Base-by-base conservation (phyloP, 2,797 vertebrate genomes). In the Molossus alvarezi region DNA sequence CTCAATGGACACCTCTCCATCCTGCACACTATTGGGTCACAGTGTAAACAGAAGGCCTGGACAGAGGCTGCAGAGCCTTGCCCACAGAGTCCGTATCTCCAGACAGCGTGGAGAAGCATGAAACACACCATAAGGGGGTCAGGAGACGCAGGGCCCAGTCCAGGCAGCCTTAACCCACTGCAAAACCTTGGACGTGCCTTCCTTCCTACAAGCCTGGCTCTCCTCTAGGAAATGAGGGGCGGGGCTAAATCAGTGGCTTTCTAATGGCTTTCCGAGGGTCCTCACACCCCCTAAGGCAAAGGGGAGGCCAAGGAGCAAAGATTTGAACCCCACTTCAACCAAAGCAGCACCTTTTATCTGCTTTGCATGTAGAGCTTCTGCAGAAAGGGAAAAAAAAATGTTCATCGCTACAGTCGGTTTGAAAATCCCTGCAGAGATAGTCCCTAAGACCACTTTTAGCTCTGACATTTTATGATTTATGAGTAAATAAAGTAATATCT, bases 381-480 rank as follows among this genome's bases (percentile, higher is more conserved):
- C 11, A 45, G 79, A 72, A 96, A 90, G 51, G 72, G 48, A 15
- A 15, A 12, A 27, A 60, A 67, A 83, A 60, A 88, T 45, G 14
- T 71, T 88, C 29, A 14, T 8, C 18, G 4, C 51, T 15, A 23
- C 41, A 94, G 72, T 23, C 55, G 85, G 57, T 90, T 73, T 87
- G 71, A 81, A 80, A 88, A 88, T 37, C 21, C 20, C 58, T 76
- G 5, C 60, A 89, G 72, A 29, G 15, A 55, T 48, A 4, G 25
- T 87, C 71, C 25, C 67, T 27, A 72, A 90, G 75, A 80, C n/a
- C 73, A 33, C 51, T 86, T 81, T 57, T 14, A 64, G 27, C 45
- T 48, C 71, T 90, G 89, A 95, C 76, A 77, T 37, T 62, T 79
- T n/a, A 20, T 94, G 95, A 95, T 91, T 96, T 90, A 96, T 91